Base-by-base conservation (phyloP, 2,888 invertebrate genomes). In the Eucriotettix oculatus region DNA sequence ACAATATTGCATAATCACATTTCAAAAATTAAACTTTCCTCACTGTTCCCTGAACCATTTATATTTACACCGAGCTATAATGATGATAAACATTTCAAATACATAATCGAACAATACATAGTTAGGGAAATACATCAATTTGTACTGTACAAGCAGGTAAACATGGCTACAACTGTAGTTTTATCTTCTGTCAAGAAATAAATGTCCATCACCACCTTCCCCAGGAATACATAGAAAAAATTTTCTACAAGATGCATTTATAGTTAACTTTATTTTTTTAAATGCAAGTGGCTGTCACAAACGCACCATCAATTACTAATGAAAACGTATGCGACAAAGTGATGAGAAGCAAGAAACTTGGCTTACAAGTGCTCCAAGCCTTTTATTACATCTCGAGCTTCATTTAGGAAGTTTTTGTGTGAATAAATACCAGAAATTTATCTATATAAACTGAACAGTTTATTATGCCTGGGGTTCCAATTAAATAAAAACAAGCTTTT, bases 401-500 rank as follows among this genome's bases (percentile, higher is more conserved):
- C 29, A 7, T 29, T 29, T 29, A 29, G 29, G 29, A 29, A 29
- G 29, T 29, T 29, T 29, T 29, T 29, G 29, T 29, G 29, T 29
- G 29, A 29, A 29, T 29, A 29, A 29, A 29, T 29, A 29, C 29
- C 29, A 29, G 29, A 29, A 29, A 29, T 29, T 29, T 29, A 29
- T 29, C 29, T 29, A 29, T 29, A 29, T 29, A 29, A 29, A 29
- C 29, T 29, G 29, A 29, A 29, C 29, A 40, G 14, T 40, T 29
- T 55, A 55, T 54, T 54, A 54, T 42, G 16, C 41, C 55, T 55
- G 55, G 55, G 55, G 29, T 42, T 41, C n/a, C 41, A 55, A n/a
- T 55, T 54, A 58, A 62, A 61, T 58, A 58, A 43, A 61, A 61
- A 61, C 60, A 59, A 60, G 62, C 57, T n/a, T 61, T 60, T 58